A percentile compares a stretch with the other conserved stretches of the same genome.
Conservation (phyloP, 1,140 invertebrate genomes). For the Temnothorax nylanderi region DNA sequence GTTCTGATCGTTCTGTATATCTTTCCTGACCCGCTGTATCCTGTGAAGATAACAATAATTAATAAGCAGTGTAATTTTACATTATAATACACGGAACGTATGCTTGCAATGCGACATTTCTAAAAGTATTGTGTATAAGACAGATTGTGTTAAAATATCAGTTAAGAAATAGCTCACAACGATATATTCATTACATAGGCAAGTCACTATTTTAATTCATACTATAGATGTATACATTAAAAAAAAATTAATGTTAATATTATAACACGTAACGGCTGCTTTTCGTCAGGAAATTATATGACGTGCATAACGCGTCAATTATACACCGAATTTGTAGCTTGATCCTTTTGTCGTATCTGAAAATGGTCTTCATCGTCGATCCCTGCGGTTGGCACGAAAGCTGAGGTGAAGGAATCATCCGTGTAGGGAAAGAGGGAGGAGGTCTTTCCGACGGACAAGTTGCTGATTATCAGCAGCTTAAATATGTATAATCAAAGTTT, state of each 20-base stretch:
- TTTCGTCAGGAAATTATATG: slow-evolving; percentile 16
- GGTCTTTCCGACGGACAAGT: slow-evolving; percentile 99
- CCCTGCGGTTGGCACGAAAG: slow-evolving; percentile 99
- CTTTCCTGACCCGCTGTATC: slow-evolving; percentile 99
- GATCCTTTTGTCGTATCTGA: slow-evolving; percentile 97
- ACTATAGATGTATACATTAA: background rate
- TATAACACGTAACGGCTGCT: background rate
- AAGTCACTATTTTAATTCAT: background rate
- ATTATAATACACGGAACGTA: background rate
- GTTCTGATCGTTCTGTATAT: slow-evolving; percentile 99
- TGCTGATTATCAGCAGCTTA: slow-evolving; percentile 99
- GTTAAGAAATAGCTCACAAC: background rate
- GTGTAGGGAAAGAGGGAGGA: slow-evolving; percentile 99
- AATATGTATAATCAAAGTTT: slow-evolving; percentile 99
- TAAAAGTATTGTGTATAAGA: no score
- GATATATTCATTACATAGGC: background rate
- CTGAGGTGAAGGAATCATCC: slow-evolving; percentile 99
- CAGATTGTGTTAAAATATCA: background rate
- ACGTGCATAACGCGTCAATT: background rate
- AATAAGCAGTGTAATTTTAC: background rate
- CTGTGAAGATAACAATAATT: slow-evolving; percentile 85
- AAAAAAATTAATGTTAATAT: background rate
- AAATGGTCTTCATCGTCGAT: slow-evolving; percentile 99
- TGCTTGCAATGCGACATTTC: background rate
- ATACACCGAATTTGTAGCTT: slow-evolving; percentile 97